Base-by-base conservation (phyloP, 2,888 invertebrate genomes). In the Scrobipalpa costella region DNA sequence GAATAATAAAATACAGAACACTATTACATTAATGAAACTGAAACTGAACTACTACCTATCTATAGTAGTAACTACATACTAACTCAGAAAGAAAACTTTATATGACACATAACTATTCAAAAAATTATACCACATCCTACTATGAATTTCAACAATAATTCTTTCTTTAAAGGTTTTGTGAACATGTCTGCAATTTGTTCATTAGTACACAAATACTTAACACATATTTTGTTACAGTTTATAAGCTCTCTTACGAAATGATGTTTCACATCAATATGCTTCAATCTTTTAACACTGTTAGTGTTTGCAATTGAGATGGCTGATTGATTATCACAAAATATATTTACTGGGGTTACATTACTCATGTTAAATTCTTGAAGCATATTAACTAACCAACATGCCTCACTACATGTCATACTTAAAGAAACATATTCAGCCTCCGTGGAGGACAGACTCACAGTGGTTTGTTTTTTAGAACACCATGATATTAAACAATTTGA, bases 351-450 rank as follows among this genome's bases (percentile, higher is more conserved):
- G 52, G 15, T 44, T 13, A 38, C 13, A 17, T 21, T 7, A 2
- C 34, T 19, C n/a, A 40, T 6, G 27, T 15, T 34, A 15, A 63
- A 36, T 19, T 63, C 63, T 0, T n/a, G 17, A 8, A 60, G 27
- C 11, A 58, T 44, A 36, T 66, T 61, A 27, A 57, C 38, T 15
- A 66, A 13, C 66, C 66, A 66, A 58, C 62, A 66, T 3, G 58
- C 63, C 57, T 66, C 66, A 9, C 60, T 57, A 33, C 36, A 13
- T 7, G 11, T 1, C 15, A 47, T 13, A 15, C 47, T 47, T 47
- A n/a, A n/a, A n/a, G n/a, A n/a, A n/a, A n/a, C n/a, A n/a, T n/a
- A n/a, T n/a, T n/a, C n/a, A n/a, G n/a, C n/a, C n/a, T n/a, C n/a
- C n/a, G n/a, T n/a, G n/a, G n/a, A n/a, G n/a, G 15, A 15, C 7